Conservation (phyloP, 2,797 vertebrate genomes). For the Lepidocolaptes lacrymiger region DNA sequence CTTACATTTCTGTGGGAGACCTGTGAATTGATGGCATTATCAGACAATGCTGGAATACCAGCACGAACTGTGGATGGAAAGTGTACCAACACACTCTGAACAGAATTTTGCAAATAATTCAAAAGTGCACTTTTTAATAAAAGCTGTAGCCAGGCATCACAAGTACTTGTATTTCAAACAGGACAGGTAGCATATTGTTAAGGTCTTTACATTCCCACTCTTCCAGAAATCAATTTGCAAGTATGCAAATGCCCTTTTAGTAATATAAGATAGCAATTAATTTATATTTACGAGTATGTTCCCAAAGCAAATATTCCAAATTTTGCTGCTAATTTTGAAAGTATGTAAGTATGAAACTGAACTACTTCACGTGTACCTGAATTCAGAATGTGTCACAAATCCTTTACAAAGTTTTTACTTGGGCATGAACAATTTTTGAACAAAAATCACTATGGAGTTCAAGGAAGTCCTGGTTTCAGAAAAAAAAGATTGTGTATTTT, state of each 20-base stretch:
- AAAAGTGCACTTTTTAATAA: neutral
- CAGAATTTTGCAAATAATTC: neutral
- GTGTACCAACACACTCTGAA: neutral
- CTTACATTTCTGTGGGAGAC: conserved; percentile 16
- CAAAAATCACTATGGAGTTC: neutral
- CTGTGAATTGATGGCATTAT: neutral
- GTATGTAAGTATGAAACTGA: neutral
- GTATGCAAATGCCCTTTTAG: neutral
- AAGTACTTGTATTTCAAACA: neutral
- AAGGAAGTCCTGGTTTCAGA: neutral
- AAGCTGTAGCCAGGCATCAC: neutral
- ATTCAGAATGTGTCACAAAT: neutral
- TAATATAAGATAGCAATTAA: neutral
- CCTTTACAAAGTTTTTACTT: neutral
- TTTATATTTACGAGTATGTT: neutral
- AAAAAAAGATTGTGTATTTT: neutral
- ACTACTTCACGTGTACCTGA: neutral
- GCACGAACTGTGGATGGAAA: neutral
- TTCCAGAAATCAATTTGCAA: neutral
- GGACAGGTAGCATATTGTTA: neutral
- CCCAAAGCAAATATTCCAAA: neutral
- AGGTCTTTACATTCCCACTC: neutral
- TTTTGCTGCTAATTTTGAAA: neutral
- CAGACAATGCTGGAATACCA: neutral
- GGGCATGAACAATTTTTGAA: neutral